Base-by-base conservation (phyloP, 2,797 vertebrate genomes). In the Ctenopoma kingsleyae region DNA sequence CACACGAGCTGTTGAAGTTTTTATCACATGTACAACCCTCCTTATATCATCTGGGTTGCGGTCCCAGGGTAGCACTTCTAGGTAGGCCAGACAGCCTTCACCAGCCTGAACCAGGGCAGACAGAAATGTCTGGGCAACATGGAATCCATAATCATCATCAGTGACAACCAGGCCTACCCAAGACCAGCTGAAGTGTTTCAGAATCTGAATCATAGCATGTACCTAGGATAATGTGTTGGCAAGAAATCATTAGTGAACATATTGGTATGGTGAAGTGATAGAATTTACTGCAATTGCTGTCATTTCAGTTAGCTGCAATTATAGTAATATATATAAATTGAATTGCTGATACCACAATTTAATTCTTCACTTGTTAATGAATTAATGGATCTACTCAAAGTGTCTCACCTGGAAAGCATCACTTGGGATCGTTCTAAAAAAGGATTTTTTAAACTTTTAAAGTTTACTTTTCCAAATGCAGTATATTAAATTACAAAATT, bases 361-460 rank as follows among this genome's bases (percentile, higher is more conserved):
- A 53, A 8, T 19, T 27, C n/a, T n/a, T n/a, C n/a, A n/a, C n/a
- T n/a, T n/a, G n/a, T n/a, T n/a, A n/a, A n/a, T n/a, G n/a, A n/a
- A 32, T 8, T 32, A 8, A 32, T 4, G 8, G 8, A 32, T 4
- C 30, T 32, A 8, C 30, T 32, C 4, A 32, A 32, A 32, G 8
- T 20, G 3, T 2, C 50, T 71, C 36, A 93, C 89, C 85, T 91
- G 93, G 47, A 92, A 90, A 48, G 74, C 77, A 73, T 94, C 92
- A 71, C 89, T 93, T 22, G 93, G 92, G 20, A 93, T 91, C 0
- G 93, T 94, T 46, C 88, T 84, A 19, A 84, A 90, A 63, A 90
- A 88, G 4, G 86, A 76, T 46, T n/a, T n/a, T n/a, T n/a, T n/a
- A n/a, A n/a, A n/a, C n/a, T n/a, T n/a, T n/a, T n/a, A n/a, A n/a